Conservation (phyloP, 2,888 invertebrate genomes). For the Cyrtodaria siliqua region DNA sequence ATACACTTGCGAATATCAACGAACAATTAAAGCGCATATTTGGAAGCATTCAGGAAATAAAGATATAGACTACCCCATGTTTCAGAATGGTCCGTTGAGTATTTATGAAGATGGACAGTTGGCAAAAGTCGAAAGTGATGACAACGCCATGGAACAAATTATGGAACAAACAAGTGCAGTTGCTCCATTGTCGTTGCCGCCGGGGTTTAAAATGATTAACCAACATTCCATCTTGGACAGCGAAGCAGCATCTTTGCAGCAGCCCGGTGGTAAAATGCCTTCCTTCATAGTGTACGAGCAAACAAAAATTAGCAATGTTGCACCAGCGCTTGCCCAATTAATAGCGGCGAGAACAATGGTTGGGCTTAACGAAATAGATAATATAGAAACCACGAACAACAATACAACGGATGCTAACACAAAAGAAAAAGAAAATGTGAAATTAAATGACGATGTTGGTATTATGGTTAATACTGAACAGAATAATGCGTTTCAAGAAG, state of each 20-base stretch:
- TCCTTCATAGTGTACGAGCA: conserved; percentile 60
- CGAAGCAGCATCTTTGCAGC: neutral
- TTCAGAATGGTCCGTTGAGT: conserved; percentile 84
- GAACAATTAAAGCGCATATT: conserved; percentile 85
- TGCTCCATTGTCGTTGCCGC: no score
- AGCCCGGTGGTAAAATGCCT: conserved; percentile 26
- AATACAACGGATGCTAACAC: neutral
- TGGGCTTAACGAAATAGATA: conserved; percentile 52
- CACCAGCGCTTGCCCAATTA: conserved; percentile 68
- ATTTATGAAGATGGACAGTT: conserved; percentile 77
- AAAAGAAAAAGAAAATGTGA: neutral
- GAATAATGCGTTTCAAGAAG: neutral
- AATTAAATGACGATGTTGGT: conserved; percentile 2
- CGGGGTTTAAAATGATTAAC: no score
- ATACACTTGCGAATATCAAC: conserved; percentile 83
- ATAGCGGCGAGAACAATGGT: conserved; percentile 67
- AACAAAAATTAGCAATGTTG: conserved; percentile 64
- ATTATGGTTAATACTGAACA: neutral
- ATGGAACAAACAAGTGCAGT: neutral
- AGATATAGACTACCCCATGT: conserved; percentile 84
- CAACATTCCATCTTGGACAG: no score
- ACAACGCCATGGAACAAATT: conserved; percentile 6
- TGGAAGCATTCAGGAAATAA: conserved; percentile 85
- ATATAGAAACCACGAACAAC: neutral
- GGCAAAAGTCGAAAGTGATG: conserved; percentile 19